Conservation (phyloP, 1,140 invertebrate genomes). For the Microplitis mediator region DNA sequence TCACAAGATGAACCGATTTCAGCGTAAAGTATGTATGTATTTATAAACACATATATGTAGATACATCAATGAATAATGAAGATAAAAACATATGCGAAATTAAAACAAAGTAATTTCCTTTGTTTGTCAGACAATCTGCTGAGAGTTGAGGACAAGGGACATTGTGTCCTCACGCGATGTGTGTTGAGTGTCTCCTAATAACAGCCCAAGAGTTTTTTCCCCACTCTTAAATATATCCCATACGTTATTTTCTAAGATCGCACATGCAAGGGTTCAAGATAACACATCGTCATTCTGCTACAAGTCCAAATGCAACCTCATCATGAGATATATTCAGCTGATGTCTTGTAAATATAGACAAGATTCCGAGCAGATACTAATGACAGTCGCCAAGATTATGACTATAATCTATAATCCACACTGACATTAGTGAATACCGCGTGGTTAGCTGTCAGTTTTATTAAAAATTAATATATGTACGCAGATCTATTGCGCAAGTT, state of each 20-base stretch:
- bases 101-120: slow-evolving; percentile 29
- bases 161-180: slow-evolving; percentile 42
- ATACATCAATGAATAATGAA: background rate
- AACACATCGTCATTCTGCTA: slow-evolving; percentile 37
- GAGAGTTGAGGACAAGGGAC: slow-evolving; percentile 20
- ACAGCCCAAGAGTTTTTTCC: slow-evolving; percentile 30
- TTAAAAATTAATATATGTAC: background rate
- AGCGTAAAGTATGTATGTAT: background rate
- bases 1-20: slow-evolving; percentile 23
- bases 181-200: slow-evolving; percentile 37
- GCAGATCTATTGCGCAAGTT: background rate
- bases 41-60: background rate
- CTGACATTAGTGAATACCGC: slow-evolving; percentile 33
- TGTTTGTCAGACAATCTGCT: slow-evolving; percentile 6
- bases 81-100: slow-evolving; percentile 5
- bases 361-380: background rate
- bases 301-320: background rate
- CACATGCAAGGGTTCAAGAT: slow-evolving; percentile 49
- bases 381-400: too few species aligned
- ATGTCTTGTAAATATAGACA: too few species aligned
- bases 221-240: background rate
- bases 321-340: background rate
- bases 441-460: background rate
- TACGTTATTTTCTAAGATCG: slow-evolving; percentile 33
- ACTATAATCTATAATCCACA: too few species aligned